Evolutionary conservation across 1,140 invertebrate species (phyloP), one percentile per base, ranked within the genome.

Genomic region (Vanessa tameamea): DNA sequence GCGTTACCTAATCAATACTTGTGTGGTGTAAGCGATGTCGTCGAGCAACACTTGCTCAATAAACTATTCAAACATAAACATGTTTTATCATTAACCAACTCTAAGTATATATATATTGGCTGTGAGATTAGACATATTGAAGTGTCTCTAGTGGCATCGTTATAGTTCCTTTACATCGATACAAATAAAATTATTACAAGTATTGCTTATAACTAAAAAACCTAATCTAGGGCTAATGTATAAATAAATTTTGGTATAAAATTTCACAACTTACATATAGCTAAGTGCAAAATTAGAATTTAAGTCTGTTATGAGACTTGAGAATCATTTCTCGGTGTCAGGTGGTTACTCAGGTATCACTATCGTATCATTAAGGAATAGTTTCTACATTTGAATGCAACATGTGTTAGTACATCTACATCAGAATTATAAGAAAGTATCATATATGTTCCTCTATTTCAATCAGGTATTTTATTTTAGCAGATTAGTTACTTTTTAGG

Each of bases 161-260:
- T 57, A 57, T n/a, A 23, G 53, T 16, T 53, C 15, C 8, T 53
- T 16, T 23, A 23, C 7, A 23, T 57, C 16, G 16, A 57, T 57
- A 57, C 9, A 57, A 23, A 23, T 57, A 55, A 20, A 55, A 55
- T 55, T 23, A 57, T 57, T 23, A 23, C 15, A 57, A 23, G 13
- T 50, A 50, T n/a, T n/a, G 14, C 5, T 50, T n/a, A n/a, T 11
- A 57, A 55, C 15, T 55, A 55, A 16, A 57, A 69, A 69, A 66
- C 66, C 55, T 71, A 73, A 16, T 69, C 55, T 70, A 69, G 51
- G 55, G 72, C 51, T 48, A 70, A 72, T 77, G 74, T 73, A 74
- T 80, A 81, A 81, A 81, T 78, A 78, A 78, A 78, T 73, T 81
- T 81, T 81, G 79, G 79, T 81, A 81, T 78, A 81, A 81, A 78